Base-by-base conservation (phyloP, 2,113 vertebrate genomes). In the Pterocles gutturalis region DNA sequence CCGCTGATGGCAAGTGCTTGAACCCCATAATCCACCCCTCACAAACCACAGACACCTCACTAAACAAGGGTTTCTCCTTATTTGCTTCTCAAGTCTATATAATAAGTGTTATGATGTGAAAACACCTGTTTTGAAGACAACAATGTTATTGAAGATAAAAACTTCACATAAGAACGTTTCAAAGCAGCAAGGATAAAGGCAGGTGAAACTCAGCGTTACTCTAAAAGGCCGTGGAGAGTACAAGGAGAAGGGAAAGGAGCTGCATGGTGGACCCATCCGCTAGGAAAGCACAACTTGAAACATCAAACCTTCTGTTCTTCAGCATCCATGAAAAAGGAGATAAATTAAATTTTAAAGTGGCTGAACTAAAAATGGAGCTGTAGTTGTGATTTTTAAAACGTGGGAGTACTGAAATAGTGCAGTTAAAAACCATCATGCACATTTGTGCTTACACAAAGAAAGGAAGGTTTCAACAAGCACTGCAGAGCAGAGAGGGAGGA, bases 391-490 rank as follows among this genome's bases (percentile, higher is more conserved):
- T 53, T 60, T 84, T 41, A 4, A 76, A 94, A 66, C 34, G 88
- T 19, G 49, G 46, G 46, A 60, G 62, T 9, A 70, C 46, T 33
- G 80, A 90, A 90, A 87, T 7, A 66, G 53, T 62, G 86, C 93
- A 85, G 95, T 85, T 79, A 24, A 48, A 90, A 88, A n/a, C 65
- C 66, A 49, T 64, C 76, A 60, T 49, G 95, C 89, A 92, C 86
- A 10, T 69, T n/a, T 96, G 98, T 98, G 95, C 97, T 97, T 94
- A 97, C 97, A 97, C 73, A 95, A 87, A 81, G 95, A 87, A 94
- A 96, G 96, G 97, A 96, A 97, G 97, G 92, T 93, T 92, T 98
- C 97, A 93, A 94, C 96, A 97, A 98, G 97, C 96, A 97, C 98
- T 97, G 98, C 96, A 96, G 90, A 93, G 92, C 92, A 88, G 93